Evolutionary conservation across 1,140 invertebrate species (phyloP).

Genomic region (Ridgeia piscesae): DNA sequence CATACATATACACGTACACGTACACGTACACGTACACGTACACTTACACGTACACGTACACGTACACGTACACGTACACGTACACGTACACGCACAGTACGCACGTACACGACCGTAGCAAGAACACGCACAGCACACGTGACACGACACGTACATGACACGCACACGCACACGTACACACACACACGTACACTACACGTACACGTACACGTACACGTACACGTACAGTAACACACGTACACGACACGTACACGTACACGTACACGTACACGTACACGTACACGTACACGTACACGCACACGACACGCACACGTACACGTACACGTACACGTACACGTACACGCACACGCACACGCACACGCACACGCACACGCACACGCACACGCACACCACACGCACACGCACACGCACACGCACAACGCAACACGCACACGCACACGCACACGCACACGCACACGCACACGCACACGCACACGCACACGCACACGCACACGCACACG

Average conservation of each 20-base stretch:
- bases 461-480: constrained; percentile 13
- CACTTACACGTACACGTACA: constrained; percentile 9
- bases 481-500: constrained; percentile 17
- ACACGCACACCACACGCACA: constrained; percentile 12
- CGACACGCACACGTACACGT: constrained; percentile 2
- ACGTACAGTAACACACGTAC: too few relatives aligned
- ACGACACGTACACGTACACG: constrained; percentile 7
- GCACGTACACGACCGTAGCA: not conserved
- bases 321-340: constrained; percentile 18
- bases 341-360: constrained; percentile 18
- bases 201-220: constrained; percentile 3
- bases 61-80: constrained; percentile 7
- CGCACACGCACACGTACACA: constrained; percentile 18
- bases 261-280: constrained; percentile 12
- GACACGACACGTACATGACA: constrained; percentile 15
- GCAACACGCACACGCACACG: constrained; percentile 14
- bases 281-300: not conserved
- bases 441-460: not conserved
- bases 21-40: constrained; percentile 11
- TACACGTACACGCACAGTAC: constrained; percentile 14
- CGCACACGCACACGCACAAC: constrained; percentile 11
- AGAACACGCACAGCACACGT: not conserved
- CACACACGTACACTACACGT: constrained; percentile 17
- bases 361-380: constrained; percentile 8
- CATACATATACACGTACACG: constrained; percentile 19